Evolutionary conservation across 2,113 vertebrate genomes (phyloP).

Genomic region (Apeltes quadracus): DNA sequence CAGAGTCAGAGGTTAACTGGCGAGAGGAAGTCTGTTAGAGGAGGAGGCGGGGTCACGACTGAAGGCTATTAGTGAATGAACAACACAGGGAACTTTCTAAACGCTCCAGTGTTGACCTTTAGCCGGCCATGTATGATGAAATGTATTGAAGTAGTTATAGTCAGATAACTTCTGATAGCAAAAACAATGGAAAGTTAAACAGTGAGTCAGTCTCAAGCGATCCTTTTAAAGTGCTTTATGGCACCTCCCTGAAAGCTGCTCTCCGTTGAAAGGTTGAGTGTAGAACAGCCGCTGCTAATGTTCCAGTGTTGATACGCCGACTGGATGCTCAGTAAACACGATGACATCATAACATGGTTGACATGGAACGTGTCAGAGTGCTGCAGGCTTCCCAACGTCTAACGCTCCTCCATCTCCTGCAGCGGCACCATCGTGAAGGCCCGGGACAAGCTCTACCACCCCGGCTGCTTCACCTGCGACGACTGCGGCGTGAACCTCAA

Average conservation of each 20-base stretch:
- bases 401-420: constrained; percentile 7
- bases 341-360: fast-evolving
- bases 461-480: constrained; percentile 94
- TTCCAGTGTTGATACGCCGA: not conserved
- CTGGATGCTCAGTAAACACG: not conserved
- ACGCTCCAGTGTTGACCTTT: constrained; percentile 11
- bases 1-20: constrained; percentile 41
- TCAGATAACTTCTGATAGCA: constrained; percentile 26
- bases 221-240: constrained; percentile 25
- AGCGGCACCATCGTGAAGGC: constrained; percentile 98
- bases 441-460: constrained; percentile 96
- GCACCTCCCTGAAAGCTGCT: not conserved
- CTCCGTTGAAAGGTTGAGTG: not conserved
- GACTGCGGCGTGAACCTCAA: constrained; percentile 96
- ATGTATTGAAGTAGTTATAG: constrained; percentile 30
- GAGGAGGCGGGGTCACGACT: constrained; percentile 32
- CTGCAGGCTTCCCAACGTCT: not conserved
- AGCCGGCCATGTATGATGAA: not conserved
- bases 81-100: constrained; percentile 24
- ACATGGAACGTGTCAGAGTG: not conserved
- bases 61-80: constrained; percentile 46
- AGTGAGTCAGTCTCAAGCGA: not conserved
- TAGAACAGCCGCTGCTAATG: not conserved
- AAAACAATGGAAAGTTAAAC: constrained; percentile 19
- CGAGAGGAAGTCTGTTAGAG: constrained; percentile 34